Percentiles rank a stretch among this genome's conserved stretches.
Conservation (phyloP, 2,113 vertebrate species). For the Halcyon senegalensis region DNA sequence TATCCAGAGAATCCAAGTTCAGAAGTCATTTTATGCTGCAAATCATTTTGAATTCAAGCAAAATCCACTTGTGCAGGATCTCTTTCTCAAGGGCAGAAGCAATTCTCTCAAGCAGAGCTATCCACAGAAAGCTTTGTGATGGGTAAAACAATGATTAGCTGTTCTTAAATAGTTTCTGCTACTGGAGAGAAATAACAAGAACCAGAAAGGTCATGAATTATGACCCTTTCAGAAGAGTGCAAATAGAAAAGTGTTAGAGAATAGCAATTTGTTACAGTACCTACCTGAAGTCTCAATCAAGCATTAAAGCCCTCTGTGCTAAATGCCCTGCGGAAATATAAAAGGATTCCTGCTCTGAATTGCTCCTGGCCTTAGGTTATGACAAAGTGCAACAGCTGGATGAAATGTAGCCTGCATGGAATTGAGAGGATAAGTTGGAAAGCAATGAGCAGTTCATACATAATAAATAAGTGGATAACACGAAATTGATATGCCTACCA, state of each 20-base stretch:
- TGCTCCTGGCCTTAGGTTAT: slow-evolving; percentile 2
- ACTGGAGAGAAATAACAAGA: background rate
- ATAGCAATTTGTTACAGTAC: background rate
- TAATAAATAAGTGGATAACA: slow-evolving; percentile 61
- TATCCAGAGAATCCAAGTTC: background rate
- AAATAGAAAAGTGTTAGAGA: background rate
- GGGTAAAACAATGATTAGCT: background rate
- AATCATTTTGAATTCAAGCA: background rate
- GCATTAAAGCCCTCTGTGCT: background rate
- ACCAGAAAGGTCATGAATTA: background rate
- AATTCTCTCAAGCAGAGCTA: background rate
- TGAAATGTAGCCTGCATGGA: slow-evolving; percentile 36
- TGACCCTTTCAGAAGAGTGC: background rate
- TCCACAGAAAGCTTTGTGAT: background rate
- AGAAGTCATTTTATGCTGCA: background rate
- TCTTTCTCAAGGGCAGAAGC: background rate
- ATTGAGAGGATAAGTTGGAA: slow-evolving; percentile 29
- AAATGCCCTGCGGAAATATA: background rate
- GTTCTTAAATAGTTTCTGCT: background rate
- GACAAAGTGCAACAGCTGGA: slow-evolving; percentile 41
- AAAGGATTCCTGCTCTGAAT: background rate
- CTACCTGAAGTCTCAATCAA: background rate
- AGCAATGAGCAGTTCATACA: slow-evolving; percentile 39
- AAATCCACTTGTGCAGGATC: background rate
- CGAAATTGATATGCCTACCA: slow-evolving; percentile 56